Evolutionary conservation across 30 jellyfish, hydroid and myxozoan genomes (phyloP), one percentile per base, ranked within the genome.

Genomic region (Chrysaora quinquecirrha): DNA sequence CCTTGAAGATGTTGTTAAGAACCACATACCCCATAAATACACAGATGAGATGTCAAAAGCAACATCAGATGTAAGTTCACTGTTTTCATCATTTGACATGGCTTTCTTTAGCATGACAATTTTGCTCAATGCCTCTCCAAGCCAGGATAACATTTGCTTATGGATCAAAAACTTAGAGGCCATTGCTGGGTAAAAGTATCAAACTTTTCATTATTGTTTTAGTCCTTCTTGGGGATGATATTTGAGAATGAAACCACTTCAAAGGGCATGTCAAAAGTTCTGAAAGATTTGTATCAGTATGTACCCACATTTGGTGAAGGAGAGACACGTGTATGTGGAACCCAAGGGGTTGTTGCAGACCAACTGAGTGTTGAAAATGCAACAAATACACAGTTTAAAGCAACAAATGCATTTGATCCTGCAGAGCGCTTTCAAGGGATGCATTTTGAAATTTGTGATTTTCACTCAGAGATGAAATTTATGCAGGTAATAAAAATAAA

Each of bases 351-450:
- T 6, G 16, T 6, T 30, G 78, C 64, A 7, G 78, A 21, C 58
- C 78, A 65, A 32, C 78, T 65, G 54, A 65, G 64, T 21, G 78
- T 65, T 21, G 78, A 65, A 21, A 63, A 62, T 19, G 78, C 62
- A 24, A 62, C 33, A 14, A 65, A 65, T 32, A 28, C 33, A 32
- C 78, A 65, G 21, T 30, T 65, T 24, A 63, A 65, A 30, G 78
- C 27, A 4, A 10, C 49, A 27, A 65, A 65, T 65, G 78, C 64
- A 2, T 65, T 65, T 30, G 27, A 7, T 14, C 78, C 78, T 24
- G 78, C 28, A 28, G 78, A 65, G 27, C 78, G 78, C 18, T 65
- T 14, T 28, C n/a, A 28, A 3, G 7, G 27, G 10, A 65, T 65
- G 78, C 78, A 65, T 30, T 65, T 65, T 28, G 78, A 65, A 28